Evolutionary conservation across 2,113 vertebrate species (phyloP), one percentile per base, ranked within the genome.

Genomic region (Bubalus kerabau): DNA sequence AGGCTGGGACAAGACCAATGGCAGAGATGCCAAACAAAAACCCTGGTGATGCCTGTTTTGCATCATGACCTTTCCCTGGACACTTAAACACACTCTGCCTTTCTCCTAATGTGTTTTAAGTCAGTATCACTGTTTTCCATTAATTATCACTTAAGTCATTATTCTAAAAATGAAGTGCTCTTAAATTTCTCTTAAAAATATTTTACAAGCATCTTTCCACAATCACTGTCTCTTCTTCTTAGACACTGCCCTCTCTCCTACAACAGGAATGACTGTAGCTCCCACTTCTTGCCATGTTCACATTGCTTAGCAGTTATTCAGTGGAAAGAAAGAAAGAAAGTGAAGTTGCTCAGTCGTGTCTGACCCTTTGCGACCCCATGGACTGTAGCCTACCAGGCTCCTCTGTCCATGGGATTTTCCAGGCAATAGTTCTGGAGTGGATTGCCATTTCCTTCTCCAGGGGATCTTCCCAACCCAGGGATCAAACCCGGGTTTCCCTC

Each of bases 51-150:
- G 36, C 67, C 21, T 74, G 2, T 23, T 13, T 74, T 24, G 67
- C 19, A 12, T 40, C 10, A 0, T 7, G 67, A 74, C 36, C 10
- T 74, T 74, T 40, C 9, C 67, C 36, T 13, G 10, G 40, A 1
- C 13, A 2, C 40, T 76, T 14, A 76, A 76, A 3, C 12, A 14
- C 12, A 46, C 3, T 3, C 21, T 28, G 52, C 17, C 64, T 46
- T 24, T 19, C 10, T 32, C 83, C n/a, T 54, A 4, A 0, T 3
- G 13, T 0, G 0, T 13, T 23, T n/a, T 60, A 13, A 43, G 83
- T 23, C 46, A 32, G 3, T 5, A 30, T 28, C 54, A n/a, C 26
- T 19, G 7, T 16, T 23, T 32, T 15, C 50, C 19, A 46, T 13
- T 24, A 19, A 54, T 54, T 32, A 16, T n/a, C 32, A 54, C 24